These are phyloP conservation scores for Nephrotoma guestfalica DNA, from an alignment of 2,888 invertebrate genomes.

Conservation along the genomic window DNA sequence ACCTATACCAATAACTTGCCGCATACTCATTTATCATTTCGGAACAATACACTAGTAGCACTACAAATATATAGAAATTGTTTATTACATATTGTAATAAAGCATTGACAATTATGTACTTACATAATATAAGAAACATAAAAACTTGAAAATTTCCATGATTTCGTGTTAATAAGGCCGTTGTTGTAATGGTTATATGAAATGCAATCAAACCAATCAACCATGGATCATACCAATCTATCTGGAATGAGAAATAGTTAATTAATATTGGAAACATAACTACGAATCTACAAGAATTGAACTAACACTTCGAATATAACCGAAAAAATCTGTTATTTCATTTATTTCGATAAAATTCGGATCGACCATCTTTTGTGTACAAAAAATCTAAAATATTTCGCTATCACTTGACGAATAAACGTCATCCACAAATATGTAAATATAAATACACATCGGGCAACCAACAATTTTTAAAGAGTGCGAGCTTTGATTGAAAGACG, in stretches of 20 bases:
- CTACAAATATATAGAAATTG: conserved; percentile 35
- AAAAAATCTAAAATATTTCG: background rate
- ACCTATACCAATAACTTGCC: conserved; percentile 72
- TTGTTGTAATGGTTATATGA: conserved; percentile 62
- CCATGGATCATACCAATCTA: conserved; percentile 86
- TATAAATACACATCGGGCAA: background rate
- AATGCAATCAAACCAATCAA: conserved; percentile 59
- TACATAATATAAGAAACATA: conserved; percentile 64
- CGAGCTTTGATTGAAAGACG: background rate
- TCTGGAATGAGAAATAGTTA: conserved; percentile 34
- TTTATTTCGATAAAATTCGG: conserved; percentile 48
- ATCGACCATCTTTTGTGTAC: conserved; percentile 33
- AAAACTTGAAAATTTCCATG: conserved; percentile 77
- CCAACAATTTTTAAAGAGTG: background rate
- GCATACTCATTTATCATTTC: conserved; percentile 84
- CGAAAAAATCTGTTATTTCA: conserved; percentile 61
- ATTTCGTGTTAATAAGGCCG: conserved; percentile 67
- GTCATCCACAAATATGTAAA: background rate
- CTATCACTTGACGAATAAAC: background rate
- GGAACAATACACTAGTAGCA: conserved; percentile 75
- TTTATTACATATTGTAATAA: background rate
- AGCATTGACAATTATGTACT: conserved; percentile 30
- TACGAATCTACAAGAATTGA: background rate
- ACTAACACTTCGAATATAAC: conserved; percentile 69
- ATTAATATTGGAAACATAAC: conserved; percentile 5